Evolutionary conservation across 1,140 invertebrate species (phyloP).

Genomic region (Drosophila simulans): DNA sequence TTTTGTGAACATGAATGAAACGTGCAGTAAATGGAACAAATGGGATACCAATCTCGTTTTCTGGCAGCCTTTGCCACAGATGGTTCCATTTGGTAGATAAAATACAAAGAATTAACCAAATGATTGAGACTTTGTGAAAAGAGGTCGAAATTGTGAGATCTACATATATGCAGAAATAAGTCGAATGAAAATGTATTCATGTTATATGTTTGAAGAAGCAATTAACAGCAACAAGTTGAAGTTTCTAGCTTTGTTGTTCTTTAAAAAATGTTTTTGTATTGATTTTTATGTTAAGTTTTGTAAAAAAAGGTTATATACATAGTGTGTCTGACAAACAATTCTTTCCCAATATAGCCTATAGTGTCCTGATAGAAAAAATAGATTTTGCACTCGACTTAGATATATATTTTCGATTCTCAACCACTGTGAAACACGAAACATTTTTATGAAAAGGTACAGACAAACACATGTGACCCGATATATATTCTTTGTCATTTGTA

Average conservation of each 20-base stretch:
- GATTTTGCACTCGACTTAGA: neutral
- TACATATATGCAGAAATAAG: neutral
- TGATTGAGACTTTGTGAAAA: neutral
- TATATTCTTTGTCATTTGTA: constrained; percentile 20
- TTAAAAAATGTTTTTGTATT: neutral
- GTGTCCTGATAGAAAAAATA: neutral
- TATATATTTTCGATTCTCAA: neutral
- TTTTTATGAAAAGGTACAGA: constrained; percentile 4
- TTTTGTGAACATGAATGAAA: constrained; percentile 43
- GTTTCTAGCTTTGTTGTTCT: no score
- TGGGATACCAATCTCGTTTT: constrained; percentile 1
- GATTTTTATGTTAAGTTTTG: neutral
- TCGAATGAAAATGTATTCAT: neutral
- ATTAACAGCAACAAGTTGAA: neutral
- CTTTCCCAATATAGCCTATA: neutral
- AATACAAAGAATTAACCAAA: constrained; percentile 8
- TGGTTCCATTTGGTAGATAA: neutral
- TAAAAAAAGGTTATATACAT: neutral
- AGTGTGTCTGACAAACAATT: neutral
- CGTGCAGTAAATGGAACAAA: constrained; percentile 40
- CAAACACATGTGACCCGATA: constrained; percentile 9
- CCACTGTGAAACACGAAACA: constrained; percentile 45
- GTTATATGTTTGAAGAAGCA: neutral
- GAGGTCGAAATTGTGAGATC: neutral
- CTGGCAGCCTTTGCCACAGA: constrained; percentile 6